A percentile compares a stretch with the other conserved stretches of the same genome.
Conservation (phyloP, 2,888 invertebrate genomes). For the Nematopogon swammerdamellus region DNA sequence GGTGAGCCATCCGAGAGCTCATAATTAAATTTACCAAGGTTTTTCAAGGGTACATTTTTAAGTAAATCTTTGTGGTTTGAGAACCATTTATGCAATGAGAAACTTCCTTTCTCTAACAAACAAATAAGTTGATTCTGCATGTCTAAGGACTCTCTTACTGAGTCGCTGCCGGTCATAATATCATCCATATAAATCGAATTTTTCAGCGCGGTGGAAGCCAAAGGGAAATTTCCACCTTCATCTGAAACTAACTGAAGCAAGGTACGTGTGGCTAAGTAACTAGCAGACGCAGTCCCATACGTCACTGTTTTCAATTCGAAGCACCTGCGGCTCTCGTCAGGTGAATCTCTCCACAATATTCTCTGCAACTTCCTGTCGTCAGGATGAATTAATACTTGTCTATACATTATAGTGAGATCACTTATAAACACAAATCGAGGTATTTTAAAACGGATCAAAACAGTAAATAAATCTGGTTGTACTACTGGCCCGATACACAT, state of each 20-base stretch:
- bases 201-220: neutral
- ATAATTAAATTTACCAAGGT: no score
- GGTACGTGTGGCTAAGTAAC: slow-evolving; percentile 11
- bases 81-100: no score
- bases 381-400: slow-evolving; percentile 8
- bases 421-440: slow-evolving; percentile 9
- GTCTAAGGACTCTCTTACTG: no score
- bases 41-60: no score
- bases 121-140: no score
- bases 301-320: slow-evolving; percentile 10
- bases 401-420: slow-evolving; percentile 13
- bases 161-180: no score
- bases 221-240: slow-evolving; percentile 7
- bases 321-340: slow-evolving; percentile 4
- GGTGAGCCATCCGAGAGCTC: no score
- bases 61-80: no score
- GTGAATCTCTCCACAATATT: slow-evolving; percentile 12
- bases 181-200: no score
- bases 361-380: slow-evolving; percentile 9
- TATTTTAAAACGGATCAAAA: slow-evolving; percentile 8
- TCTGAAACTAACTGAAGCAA: slow-evolving; percentile 9
- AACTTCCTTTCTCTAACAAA: no score
- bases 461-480: slow-evolving; percentile 10
- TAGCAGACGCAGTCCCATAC: slow-evolving; percentile 9
- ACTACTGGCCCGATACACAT: slow-evolving; percentile 15